Conservation (phyloP, 2,888 invertebrate species). For the Galerucella calmariensis region DNA sequence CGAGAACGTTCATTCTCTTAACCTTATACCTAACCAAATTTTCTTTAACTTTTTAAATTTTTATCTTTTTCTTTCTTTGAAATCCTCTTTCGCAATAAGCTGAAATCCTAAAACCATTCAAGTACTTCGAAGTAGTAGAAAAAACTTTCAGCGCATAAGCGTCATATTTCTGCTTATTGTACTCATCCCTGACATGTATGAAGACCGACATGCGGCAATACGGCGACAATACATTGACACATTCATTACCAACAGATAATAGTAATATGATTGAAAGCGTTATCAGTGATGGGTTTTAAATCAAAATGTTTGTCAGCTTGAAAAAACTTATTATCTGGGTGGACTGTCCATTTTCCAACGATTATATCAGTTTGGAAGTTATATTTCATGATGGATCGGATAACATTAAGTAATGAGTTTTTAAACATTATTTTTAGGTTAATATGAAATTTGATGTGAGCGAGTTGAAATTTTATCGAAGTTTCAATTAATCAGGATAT, state of each 20-base stretch:
- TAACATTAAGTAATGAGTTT: constrained; percentile 12
- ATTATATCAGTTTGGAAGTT: constrained; percentile 33
- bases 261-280: constrained; percentile 58
- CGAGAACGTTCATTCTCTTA: too few species aligned
- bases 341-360: constrained; percentile 34
- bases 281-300: constrained; percentile 59
- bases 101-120: too few species aligned
- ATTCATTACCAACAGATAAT: constrained; percentile 60
- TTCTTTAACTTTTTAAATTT: too few species aligned
- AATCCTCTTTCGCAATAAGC: too few species aligned
- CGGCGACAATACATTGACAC: constrained; percentile 57
- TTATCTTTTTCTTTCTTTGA: too few species aligned
- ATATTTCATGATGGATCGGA: constrained; percentile 28
- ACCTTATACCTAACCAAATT: too few species aligned
- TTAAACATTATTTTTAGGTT: neutral
- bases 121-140: neutral
- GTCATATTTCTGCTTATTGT: constrained; percentile 9
- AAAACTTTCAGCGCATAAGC: neutral
- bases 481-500: too few species aligned
- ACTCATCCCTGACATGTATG: constrained; percentile 6
- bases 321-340: constrained; percentile 37
- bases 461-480: too few species aligned
- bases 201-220: constrained; percentile 3
- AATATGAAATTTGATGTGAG: neutral
- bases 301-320: constrained; percentile 43